Percentiles rank a stretch among this genome's conserved stretches.
Conservation (phyloP, 2,113 vertebrate species). For the Apteryx owenii region DNA sequence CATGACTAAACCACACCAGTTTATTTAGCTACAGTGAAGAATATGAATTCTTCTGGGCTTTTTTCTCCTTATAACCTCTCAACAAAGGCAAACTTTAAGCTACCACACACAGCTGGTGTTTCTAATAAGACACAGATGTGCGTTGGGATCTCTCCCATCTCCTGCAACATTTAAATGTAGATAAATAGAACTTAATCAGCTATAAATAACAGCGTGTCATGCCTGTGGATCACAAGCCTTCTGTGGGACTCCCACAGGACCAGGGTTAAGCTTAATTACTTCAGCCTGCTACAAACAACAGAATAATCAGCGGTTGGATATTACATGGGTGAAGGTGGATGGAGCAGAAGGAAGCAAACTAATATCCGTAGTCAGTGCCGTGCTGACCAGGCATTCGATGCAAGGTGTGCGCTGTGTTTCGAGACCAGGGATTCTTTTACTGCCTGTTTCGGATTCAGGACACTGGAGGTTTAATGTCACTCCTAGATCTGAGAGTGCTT, state of each 20-base stretch:
- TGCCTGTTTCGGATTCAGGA: neutral
- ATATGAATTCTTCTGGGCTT: conserved; percentile 10
- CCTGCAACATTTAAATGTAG: conserved; percentile 74
- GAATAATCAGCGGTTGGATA: conserved; percentile 50
- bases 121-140: conserved; percentile 77
- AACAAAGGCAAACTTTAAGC: conserved; percentile 41
- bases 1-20: conserved; percentile 8
- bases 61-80: conserved; percentile 3
- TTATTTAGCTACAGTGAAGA: conserved; percentile 33
- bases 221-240: conserved; percentile 75
- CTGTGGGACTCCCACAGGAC: conserved; percentile 68
- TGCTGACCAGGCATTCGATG: fast-evolving
- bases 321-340: neutral
- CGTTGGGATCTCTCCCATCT: conserved; percentile 72
- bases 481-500: neutral
- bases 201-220: conserved; percentile 75
- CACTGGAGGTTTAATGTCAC: neutral
- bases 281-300: conserved; percentile 68
- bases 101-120: conserved; percentile 72
- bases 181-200: conserved; percentile 79
- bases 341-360: neutral
- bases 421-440: neutral
- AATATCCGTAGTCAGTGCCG: neutral
- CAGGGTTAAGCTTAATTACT: conserved; percentile 76
- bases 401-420: neutral